phyloP scores from a whole-genome alignment of 2,113 vertebrate genomes.

The Syrrhaptes paradoxus region DNA sequence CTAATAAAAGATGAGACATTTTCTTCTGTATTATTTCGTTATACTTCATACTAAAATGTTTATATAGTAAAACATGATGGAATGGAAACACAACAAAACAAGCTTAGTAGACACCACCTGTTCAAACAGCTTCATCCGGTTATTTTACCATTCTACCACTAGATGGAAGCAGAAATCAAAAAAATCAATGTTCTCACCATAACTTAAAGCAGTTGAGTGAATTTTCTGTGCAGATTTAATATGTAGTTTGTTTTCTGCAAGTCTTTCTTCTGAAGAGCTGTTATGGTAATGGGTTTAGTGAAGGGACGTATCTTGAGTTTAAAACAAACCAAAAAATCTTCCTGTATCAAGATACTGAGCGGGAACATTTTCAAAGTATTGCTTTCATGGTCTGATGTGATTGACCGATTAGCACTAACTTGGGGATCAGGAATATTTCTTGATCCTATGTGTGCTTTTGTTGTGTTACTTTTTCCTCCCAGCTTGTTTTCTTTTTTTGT shows the following conservation, averaged over 20 bases:
- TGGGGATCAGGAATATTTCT: background rate
- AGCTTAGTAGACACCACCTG: background rate
- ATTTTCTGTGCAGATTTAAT: background rate
- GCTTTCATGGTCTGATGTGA: background rate
- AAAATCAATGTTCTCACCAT: accelerated
- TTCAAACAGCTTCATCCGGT: background rate
- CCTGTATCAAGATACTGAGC: background rate
- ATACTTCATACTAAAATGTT: background rate
- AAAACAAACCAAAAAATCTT: background rate
- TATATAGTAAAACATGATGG: background rate
- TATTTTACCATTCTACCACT: background rate
- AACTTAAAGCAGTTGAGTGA: background rate
- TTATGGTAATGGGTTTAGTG: accelerated
- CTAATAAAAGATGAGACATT: background rate
- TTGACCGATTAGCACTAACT: background rate
- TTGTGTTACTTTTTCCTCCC: background rate
- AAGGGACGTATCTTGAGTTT: background rate
- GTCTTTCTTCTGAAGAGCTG: background rate
- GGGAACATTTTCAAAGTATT: background rate
- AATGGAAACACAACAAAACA: background rate
- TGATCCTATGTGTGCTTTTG: background rate
- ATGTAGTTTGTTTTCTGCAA: background rate
- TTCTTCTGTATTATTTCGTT: background rate
- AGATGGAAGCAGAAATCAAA: slow-evolving; percentile 23
- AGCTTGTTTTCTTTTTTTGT: background rate